Conservation (phyloP, 2,888 invertebrate genomes). For the Cremastinae sp. region DNA sequence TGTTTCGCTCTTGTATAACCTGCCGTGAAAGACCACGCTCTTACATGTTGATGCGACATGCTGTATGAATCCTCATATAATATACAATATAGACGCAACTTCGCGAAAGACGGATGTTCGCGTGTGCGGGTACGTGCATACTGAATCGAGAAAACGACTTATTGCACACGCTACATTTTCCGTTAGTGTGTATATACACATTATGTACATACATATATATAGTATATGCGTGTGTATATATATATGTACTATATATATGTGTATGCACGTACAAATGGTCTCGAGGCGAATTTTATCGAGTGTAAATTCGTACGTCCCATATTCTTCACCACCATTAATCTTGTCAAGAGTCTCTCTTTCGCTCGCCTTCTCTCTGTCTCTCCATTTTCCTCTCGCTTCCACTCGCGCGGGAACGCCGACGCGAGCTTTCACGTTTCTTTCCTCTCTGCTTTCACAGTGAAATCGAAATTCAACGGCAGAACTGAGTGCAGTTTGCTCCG, state of each 20-base stretch:
- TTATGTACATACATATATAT: conserved; percentile 58
- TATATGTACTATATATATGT: too few species aligned
- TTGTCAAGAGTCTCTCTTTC: conserved; percentile 58
- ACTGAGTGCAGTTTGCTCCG: too few species aligned
- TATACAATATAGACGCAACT: too few species aligned
- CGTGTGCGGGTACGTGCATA: conserved; percentile 1
- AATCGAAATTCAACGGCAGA: conserved; percentile 10
- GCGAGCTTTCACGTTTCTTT: conserved; percentile 1
- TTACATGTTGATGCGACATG: conserved; percentile 1
- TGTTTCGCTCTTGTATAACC: conserved; percentile 4
- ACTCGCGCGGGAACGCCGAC: neutral
- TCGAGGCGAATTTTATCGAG: conserved; percentile 73
- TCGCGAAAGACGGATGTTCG: neutral
- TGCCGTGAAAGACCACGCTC: conserved; percentile 10
- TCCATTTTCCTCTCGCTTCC: conserved; percentile 18
- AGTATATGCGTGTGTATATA: conserved; percentile 58
- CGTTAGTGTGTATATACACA: too few species aligned
- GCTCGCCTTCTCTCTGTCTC: conserved; percentile 13
- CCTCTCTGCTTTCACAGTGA: conserved; percentile 8
- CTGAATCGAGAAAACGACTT: conserved; percentile 30
- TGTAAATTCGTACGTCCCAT: conserved; percentile 70
- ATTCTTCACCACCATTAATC: conserved; percentile 72
- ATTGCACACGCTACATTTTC: conserved; percentile 55
- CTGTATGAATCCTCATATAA: neutral
- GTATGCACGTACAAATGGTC: conserved; percentile 63